Percentiles rank a stretch among this genome's conserved stretches.
Conservation (phyloP, 2,797 vertebrate genomes). For the Lerista edwardsae region DNA sequence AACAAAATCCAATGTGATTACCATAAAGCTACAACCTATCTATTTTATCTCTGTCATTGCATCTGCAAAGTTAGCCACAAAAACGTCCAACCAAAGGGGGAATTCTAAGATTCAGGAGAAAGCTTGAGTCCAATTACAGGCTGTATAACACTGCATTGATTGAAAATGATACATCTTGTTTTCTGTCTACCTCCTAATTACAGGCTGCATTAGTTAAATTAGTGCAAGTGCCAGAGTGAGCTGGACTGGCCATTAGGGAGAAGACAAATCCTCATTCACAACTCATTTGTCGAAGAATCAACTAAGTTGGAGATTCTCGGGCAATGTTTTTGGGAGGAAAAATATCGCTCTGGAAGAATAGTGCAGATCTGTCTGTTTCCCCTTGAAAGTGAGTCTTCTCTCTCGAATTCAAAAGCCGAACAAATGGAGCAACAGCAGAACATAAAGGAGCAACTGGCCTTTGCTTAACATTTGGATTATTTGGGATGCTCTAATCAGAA, state of each 20-base stretch:
- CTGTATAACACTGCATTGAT: slow-evolving; percentile 22
- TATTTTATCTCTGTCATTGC: not conserved
- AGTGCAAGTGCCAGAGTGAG: slow-evolving; percentile 35
- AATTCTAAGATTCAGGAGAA: not conserved
- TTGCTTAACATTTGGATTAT: not conserved
- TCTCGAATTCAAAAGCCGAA: slow-evolving; percentile 4
- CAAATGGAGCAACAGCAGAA: not conserved
- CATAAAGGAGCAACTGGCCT: not conserved
- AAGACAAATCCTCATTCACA: slow-evolving; percentile 32
- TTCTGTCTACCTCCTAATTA: slow-evolving; percentile 38
- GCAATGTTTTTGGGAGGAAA: not conserved
- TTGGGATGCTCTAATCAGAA: not conserved
- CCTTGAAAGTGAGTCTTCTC: not conserved
- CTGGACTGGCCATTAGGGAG: slow-evolving; percentile 26
- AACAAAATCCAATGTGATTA: not conserved
- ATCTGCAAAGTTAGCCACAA: not conserved
- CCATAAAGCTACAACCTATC: not conserved
- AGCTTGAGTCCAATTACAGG: slow-evolving; percentile 27
- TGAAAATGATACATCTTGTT: slow-evolving; percentile 48
- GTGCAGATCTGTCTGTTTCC: not conserved
- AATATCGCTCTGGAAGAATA: not conserved
- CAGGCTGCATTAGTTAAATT: slow-evolving; percentile 46
- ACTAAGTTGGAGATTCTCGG: slow-evolving; percentile 7
- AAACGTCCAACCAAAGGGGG: not conserved
- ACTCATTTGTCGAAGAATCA: slow-evolving; percentile 26